Evolutionary conservation across 2,888 invertebrate genomes (phyloP).

Genomic region (Neoscelio sp.): DNA sequence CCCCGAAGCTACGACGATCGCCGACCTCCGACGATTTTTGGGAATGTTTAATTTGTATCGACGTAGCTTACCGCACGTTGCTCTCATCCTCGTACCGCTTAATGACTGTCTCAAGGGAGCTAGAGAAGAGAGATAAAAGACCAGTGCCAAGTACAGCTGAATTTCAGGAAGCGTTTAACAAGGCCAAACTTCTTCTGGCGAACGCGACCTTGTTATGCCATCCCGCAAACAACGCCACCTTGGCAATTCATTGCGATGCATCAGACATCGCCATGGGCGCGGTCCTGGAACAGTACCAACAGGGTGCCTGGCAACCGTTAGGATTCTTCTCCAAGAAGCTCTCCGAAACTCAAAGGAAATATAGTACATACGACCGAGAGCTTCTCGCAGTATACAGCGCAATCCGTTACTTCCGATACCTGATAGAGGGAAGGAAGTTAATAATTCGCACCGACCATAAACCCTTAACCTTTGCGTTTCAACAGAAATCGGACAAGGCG

Average conservation of each 20-base stretch:
- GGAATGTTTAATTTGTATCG: slow-evolving; percentile 48
- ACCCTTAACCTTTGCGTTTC: too few relatives aligned
- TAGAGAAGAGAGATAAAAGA: slow-evolving; percentile 63
- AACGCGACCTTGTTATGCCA: slow-evolving; percentile 51
- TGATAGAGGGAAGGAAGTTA: too few relatives aligned
- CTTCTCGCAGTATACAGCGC: too few relatives aligned
- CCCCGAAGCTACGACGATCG: slow-evolving; percentile 58
- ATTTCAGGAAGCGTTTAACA: slow-evolving; percentile 58
- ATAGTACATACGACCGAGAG: too few relatives aligned
- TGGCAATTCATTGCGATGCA: background rate
- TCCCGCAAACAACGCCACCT: slow-evolving; percentile 19
- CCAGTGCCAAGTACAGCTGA: slow-evolving; percentile 63
- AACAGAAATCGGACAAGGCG: too few relatives aligned
- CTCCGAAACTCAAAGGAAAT: too few relatives aligned
- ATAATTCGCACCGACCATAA: too few relatives aligned
- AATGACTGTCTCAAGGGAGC: slow-evolving; percentile 11
- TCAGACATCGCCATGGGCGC: too few relatives aligned
- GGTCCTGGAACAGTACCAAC: too few relatives aligned
- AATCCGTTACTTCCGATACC: too few relatives aligned
- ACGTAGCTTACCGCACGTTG: slow-evolving; percentile 45
- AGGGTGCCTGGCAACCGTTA: too few relatives aligned
- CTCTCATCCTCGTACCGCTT: slow-evolving; percentile 54
- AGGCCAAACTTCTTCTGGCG: slow-evolving; percentile 45
- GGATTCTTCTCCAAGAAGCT: too few relatives aligned
- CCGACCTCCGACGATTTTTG: slow-evolving; percentile 46